Conservation (phyloP, 2,888 invertebrate genomes). For the Tipula confusa region DNA sequence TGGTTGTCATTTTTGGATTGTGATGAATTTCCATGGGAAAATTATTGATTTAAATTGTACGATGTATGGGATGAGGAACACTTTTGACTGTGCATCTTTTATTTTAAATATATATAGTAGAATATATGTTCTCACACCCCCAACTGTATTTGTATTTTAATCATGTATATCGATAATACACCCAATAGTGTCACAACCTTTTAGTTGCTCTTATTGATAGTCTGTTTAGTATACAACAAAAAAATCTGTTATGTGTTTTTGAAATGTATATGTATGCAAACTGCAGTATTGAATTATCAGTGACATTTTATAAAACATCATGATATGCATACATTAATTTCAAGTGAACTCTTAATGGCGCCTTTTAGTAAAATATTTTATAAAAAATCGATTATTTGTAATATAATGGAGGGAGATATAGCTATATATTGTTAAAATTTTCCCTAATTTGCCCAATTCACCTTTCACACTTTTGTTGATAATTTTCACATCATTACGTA, state of each 20-base stretch:
- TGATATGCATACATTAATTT: neutral
- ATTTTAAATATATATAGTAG: neutral
- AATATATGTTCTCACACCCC: neutral
- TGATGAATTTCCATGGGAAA: conserved; percentile 12
- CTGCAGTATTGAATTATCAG: neutral
- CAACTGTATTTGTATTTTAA: neutral
- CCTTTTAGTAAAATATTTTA: neutral
- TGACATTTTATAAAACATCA: neutral
- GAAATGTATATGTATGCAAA: neutral
- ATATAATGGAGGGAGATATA: neutral
- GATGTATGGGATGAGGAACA: neutral
- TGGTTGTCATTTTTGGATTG: neutral
- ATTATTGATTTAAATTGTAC: neutral
- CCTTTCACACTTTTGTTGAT: neutral
- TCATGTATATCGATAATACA: neutral
- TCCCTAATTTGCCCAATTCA: too few relatives aligned
- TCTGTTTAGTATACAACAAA: neutral
- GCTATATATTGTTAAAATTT: too few relatives aligned
- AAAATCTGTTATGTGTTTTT: neutral
- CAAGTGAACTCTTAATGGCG: neutral
- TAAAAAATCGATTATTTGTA: too few relatives aligned
- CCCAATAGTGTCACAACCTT: neutral
- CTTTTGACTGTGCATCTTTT: neutral
- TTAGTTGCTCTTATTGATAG: neutral
- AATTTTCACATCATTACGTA: neutral